Evolutionary conservation across 2,113 vertebrate species (phyloP).

Genomic region (Hippopotamus amphibius): DNA sequence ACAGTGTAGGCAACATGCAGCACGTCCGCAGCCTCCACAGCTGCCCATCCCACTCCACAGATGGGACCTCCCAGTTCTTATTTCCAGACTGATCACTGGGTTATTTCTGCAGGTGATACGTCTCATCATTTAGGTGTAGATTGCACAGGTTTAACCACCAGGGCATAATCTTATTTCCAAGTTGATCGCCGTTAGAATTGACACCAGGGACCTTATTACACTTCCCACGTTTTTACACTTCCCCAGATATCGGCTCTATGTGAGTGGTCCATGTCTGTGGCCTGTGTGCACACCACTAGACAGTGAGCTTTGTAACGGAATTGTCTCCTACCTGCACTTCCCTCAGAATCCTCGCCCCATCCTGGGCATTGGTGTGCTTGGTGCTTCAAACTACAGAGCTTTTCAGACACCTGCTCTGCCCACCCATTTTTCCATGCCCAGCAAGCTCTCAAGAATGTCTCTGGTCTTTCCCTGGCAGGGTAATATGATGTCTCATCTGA

Average conservation of each 20-base stretch:
- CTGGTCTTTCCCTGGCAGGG: not conserved
- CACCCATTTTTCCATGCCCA: not conserved
- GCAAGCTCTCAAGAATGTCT: not conserved
- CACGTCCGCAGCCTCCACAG: too few relatives aligned
- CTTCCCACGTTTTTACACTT: fast-evolving
- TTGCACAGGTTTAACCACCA: not conserved
- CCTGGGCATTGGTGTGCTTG: not conserved
- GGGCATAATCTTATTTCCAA: not conserved
- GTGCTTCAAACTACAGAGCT: not conserved
- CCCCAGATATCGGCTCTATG: too few relatives aligned
- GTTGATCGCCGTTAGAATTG: not conserved
- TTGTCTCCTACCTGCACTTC: not conserved
- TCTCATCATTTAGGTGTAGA: not conserved
- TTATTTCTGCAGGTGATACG: not conserved
- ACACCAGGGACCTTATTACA: too few relatives aligned
- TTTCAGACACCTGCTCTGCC: not conserved
- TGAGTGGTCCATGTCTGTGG: not conserved
- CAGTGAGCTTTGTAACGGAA: not conserved
- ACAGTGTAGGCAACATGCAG: too few relatives aligned
- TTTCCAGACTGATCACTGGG: not conserved
- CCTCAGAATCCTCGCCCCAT: not conserved
- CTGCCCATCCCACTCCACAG: not conserved
- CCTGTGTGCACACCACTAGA: fast-evolving
- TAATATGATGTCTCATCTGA: not conserved
- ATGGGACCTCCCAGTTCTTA: not conserved